Base-by-base conservation (phyloP, 2,888 invertebrate species). In the Nasonia oneida region DNA sequence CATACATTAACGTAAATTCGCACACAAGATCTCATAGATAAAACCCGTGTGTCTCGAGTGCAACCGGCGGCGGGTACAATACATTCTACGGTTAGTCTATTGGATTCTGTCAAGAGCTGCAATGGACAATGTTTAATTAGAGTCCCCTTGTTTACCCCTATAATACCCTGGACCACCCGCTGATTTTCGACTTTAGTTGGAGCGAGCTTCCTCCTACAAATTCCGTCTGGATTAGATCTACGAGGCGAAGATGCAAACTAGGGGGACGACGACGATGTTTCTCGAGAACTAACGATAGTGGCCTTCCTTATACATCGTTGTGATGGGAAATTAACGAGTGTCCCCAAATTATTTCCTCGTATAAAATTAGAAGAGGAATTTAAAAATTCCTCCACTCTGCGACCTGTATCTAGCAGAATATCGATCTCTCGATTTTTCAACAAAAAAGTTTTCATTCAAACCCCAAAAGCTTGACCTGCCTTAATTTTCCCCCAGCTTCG, bases 91-190 rank as follows among this genome's bases (percentile, higher is more conserved):
- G 67, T 33, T 67, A 29, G 67, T 67, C 23, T 67, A 67, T 29
- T 67, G 8, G 29, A 29, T 67, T 14, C 67, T 12, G 67, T 33
- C 33, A 67, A 67, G 29, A 3, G 67, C 29, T 33, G 29, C 67
- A 67, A 14, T 29, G 67, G 33, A 33, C n/a, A 67, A 67, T 67
- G 67, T 67, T 67, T 67, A 67, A 33, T 67, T 67, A 67, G 67
- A 33, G 15, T 33, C 33, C 33, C 33, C 29, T 33, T 67, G 67
- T 67, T 67, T 33, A 33, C 12, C 67, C 57, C 8, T n/a, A 8
- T n/a, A 61, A n/a, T 67, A 67, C 14, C 23, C 29, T 29, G 67
- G 33, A 29, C 67, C 29, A 12, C 67, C 33, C 67, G 33, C 3
- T 67, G 67, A 67, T 67, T 29, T 67, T 33, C 3, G 14, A 33